Percentiles rank a stretch among this genome's conserved stretches.
phyloP scores from a whole-genome alignment of 2,888 invertebrate species.

The Troides helena region DNA sequence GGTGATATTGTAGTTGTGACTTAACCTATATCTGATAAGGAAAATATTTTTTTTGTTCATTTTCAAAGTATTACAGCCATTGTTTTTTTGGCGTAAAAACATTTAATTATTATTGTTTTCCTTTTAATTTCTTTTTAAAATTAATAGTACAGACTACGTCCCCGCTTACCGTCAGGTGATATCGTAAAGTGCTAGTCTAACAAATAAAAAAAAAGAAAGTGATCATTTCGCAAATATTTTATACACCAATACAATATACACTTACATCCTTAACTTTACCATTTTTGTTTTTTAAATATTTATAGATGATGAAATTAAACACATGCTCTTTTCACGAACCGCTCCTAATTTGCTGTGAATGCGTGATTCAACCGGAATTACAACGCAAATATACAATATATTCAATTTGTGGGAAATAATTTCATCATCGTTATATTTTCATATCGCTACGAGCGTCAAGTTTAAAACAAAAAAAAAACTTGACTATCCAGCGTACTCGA shows the following conservation, averaged over 20 bases:
- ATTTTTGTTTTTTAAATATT: background rate
- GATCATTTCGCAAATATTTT: no score
- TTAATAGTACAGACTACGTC: no score
- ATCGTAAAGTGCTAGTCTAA: no score
- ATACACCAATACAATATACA: no score
- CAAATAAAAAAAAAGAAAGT: no score
- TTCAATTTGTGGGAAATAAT: slow-evolving; percentile 29
- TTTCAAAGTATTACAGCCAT: background rate
- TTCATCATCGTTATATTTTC: slow-evolving; percentile 24
- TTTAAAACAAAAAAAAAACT: slow-evolving; percentile 22
- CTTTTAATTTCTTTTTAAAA: no score
- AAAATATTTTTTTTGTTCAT: background rate
- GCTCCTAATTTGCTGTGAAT: background rate
- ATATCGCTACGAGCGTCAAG: slow-evolving; percentile 19
- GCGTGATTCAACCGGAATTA: slow-evolving; percentile 1
- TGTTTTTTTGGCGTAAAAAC: no score
- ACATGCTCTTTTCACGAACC: no score
- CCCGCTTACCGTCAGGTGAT: no score
- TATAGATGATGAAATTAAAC: background rate
- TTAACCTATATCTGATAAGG: no score
- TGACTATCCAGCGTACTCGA: slow-evolving; percentile 18
- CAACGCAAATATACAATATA: background rate
- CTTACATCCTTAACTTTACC: background rate
- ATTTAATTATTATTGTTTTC: no score
- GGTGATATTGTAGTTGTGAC: no score